Evolutionary conservation across 1,140 invertebrate species (phyloP).

Genomic region (Parapsyche elsis): DNA sequence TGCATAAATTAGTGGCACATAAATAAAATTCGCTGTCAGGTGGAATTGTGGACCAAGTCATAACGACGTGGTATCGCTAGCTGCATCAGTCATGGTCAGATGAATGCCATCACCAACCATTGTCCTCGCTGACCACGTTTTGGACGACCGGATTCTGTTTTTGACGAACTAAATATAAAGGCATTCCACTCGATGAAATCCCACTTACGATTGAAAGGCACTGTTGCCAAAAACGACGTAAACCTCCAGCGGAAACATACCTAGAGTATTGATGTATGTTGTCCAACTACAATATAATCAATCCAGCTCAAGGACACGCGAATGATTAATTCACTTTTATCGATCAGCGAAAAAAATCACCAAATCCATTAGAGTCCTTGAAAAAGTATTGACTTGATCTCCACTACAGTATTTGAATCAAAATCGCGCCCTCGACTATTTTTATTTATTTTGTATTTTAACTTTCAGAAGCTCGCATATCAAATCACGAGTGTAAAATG

Average conservation of each 20-base stretch:
- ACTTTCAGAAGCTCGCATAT: no score
- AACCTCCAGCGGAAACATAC: neutral
- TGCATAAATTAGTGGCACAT: neutral
- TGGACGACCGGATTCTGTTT: slow-evolving; percentile 25
- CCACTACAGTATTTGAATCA: no score
- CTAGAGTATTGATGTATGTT: neutral
- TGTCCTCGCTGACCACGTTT: slow-evolving; percentile 21
- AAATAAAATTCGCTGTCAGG: slow-evolving; percentile 14
- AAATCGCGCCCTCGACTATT: no score
- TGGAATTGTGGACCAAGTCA: neutral
- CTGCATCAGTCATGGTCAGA: slow-evolving; percentile 43
- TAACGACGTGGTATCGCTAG: slow-evolving; percentile 3
- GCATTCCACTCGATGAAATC: neutral
- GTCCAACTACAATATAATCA: neutral
- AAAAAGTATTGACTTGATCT: no score
- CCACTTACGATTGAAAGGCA: neutral
- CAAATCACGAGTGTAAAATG: no score
- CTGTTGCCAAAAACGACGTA: neutral
- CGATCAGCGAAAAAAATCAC: no score
- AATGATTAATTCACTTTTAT: no score
- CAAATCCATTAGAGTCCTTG: no score
- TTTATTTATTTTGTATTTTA: no score
- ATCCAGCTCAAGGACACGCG: no score
- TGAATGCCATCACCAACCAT: slow-evolving; percentile 32
- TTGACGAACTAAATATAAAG: neutral